Evolutionary conservation across 2,888 invertebrate genomes (phyloP).

Genomic region (Zhengitettix transpicula): DNA sequence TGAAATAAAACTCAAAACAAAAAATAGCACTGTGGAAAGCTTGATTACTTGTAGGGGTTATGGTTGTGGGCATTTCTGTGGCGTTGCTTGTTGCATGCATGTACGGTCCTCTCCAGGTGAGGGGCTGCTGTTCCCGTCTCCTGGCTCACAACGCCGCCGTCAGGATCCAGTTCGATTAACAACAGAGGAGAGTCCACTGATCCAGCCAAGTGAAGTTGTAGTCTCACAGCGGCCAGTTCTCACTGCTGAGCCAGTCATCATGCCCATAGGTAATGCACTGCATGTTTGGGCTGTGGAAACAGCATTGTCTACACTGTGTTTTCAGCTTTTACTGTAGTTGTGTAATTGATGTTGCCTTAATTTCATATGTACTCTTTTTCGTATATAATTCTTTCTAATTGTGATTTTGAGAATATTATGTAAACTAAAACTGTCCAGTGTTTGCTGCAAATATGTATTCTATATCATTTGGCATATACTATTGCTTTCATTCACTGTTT

Average conservation of each 20-base stretch:
- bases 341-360: no score
- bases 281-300: not conserved
- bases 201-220: conserved; percentile 57
- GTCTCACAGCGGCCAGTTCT: conserved; percentile 55
- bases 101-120: not conserved
- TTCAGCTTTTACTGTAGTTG: no score
- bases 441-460: no score
- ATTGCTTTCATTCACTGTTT: no score
- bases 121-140: conserved; percentile 1
- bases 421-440: no score
- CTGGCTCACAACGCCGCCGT: conserved; percentile 10
- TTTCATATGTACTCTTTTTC: no score
- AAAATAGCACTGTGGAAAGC: not conserved
- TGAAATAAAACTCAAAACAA: not conserved
- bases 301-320: no score
- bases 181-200: conserved; percentile 42
- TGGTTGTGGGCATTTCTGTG: not conserved
- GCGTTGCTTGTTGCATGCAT: no score
- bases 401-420: no score
- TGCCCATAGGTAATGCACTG: conserved; percentile 44
- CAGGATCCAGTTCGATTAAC: conserved; percentile 35
- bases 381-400: no score
- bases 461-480: no score
- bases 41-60: not conserved
- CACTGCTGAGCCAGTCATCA: conserved; percentile 59